Conservation (phyloP, 2,113 vertebrate genomes). For the Lonchura striata region DNA sequence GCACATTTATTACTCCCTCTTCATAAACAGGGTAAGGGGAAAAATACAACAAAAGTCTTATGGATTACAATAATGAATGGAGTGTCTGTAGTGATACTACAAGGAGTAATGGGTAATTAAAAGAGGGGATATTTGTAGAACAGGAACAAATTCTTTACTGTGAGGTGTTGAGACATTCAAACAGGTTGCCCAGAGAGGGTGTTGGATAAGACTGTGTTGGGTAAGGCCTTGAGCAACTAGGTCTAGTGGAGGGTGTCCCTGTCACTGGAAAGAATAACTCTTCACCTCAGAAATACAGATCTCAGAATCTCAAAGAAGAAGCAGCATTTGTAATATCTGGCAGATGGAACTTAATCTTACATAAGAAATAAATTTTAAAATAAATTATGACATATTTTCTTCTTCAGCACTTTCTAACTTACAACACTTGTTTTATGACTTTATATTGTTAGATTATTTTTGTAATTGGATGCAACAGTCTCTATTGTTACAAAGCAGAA, state of each 20-base stretch:
- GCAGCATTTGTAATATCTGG: background rate
- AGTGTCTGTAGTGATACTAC: background rate
- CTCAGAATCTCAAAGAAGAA: background rate
- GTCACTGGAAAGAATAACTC: background rate
- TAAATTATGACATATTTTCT: background rate
- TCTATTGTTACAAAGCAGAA: background rate
- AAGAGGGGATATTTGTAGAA: background rate
- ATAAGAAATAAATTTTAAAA: background rate
- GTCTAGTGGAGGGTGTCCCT: too few species aligned
- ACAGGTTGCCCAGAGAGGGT: background rate
- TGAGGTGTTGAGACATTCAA: background rate
- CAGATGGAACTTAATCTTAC: background rate
- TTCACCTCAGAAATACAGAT: background rate
- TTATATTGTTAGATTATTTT: background rate
- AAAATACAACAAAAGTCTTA: background rate
- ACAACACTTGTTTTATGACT: background rate
- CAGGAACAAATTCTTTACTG: background rate
- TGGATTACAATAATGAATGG: rapidly evolving
- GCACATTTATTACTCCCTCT: background rate
- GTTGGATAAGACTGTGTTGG: background rate
- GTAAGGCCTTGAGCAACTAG: background rate
- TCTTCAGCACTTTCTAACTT: background rate
- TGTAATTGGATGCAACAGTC: background rate
- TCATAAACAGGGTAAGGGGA: background rate
- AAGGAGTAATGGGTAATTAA: background rate